Evolutionary conservation across 2,113 vertebrate species (phyloP).

Genomic region (Sialia sialis): DNA sequence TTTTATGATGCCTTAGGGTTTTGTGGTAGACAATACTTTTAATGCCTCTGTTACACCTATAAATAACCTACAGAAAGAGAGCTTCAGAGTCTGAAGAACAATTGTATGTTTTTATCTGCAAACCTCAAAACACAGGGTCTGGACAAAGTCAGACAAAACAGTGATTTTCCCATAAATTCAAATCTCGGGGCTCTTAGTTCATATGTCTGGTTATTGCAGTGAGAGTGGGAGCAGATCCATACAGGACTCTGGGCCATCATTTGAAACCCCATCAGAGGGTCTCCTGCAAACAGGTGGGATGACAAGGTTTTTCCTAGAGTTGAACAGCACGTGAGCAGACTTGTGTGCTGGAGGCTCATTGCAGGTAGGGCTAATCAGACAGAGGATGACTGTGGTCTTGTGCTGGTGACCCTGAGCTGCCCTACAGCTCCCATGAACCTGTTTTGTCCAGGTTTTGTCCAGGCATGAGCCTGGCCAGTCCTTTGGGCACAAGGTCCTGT

Average conservation of each 20-base stretch:
- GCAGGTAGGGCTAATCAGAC: not conserved
- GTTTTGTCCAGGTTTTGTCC: not conserved
- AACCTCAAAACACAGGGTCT: not conserved
- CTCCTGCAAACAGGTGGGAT: not conserved
- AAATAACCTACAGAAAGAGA: not conserved
- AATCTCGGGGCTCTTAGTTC: not conserved
- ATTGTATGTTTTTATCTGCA: not conserved
- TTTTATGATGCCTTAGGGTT: not conserved
- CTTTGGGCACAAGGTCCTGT: not conserved
- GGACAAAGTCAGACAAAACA: not conserved
- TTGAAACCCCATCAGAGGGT: not conserved
- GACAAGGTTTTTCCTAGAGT: not conserved
- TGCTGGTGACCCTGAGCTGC: not conserved
- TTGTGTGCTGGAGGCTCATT: not conserved
- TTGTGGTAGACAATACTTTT: not conserved
- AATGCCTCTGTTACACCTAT: not conserved
- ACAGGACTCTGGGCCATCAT: not conserved
- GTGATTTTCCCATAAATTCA: not conserved
- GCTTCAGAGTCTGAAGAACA: not conserved
- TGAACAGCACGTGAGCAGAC: not conserved
- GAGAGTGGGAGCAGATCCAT: not conserved
- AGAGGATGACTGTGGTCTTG: not conserved
- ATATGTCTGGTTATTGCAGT: not conserved
- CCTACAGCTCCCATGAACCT: not conserved
- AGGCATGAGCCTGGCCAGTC: not conserved